Percentiles rank a stretch among this genome's conserved stretches.
phyloP scores from a whole-genome alignment of 2,113 vertebrate genomes.

The Fulica atra region DNA sequence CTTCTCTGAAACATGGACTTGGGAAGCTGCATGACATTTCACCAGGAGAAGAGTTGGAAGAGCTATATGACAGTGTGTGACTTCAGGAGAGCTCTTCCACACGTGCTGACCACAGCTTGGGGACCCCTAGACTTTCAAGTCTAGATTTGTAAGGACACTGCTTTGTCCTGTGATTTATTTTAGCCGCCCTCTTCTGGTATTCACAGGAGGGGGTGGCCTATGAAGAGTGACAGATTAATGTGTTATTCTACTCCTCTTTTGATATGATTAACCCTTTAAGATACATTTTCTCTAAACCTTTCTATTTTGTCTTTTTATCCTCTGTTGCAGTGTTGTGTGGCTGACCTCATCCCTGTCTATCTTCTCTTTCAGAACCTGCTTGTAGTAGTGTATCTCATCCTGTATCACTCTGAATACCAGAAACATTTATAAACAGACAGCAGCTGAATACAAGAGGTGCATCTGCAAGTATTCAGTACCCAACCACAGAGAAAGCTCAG shows the following conservation, averaged over 20 bases:
- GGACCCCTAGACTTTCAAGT: background rate
- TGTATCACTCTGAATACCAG: background rate
- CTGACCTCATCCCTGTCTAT: background rate
- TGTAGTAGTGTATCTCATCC: background rate
- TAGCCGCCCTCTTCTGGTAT: background rate
- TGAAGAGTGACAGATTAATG: background rate
- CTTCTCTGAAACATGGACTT: background rate
- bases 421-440: background rate
- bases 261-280: background rate
- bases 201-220: background rate
- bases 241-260: background rate
- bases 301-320: background rate
- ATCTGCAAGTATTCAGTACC: background rate
- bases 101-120: background rate
- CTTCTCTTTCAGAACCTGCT: background rate
- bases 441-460: background rate
- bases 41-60: background rate
- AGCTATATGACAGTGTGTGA: background rate
- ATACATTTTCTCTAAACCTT: background rate
- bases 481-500: background rate
- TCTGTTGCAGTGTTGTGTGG: background rate
- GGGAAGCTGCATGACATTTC: background rate
- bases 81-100: background rate
- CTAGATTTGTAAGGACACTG: background rate
- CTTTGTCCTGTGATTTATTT: background rate